Evolutionary conservation across 2,113 vertebrate species (phyloP), one percentile per base, ranked within the genome.

Genomic region (Brevimyrus niger): DNA sequence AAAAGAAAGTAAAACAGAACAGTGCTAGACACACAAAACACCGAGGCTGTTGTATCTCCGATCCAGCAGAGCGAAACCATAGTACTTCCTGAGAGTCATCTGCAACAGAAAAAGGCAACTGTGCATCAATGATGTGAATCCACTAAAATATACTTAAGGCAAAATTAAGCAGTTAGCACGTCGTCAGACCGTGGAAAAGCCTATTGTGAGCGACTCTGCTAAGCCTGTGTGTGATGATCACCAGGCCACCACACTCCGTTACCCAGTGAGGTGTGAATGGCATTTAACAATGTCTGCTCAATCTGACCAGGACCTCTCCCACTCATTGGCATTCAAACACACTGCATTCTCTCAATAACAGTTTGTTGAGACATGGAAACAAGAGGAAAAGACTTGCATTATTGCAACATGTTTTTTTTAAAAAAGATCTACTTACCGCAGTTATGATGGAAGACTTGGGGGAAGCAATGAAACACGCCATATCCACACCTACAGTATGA

Each of bases 401-500:
- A 76, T 17, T 76, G 35, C 10, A 76, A 17, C 69, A 38, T 38
- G 31, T 76, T 38, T n/a, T n/a, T n/a, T n/a, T n/a, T n/a, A 73
- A 73, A 73, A 76, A 76, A 50, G 48, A 21, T 83, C 10, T 6
- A 88, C 94, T 95, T 94, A 96, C 94, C 94, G 2, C 94, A 96
- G 65, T 93, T 88, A 27, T 93, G 93, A 3, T 95, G 94, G 90
- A 96, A 93, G 91, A 93, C 88, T 0, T 92, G 55, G 11, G 89
- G 92, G 85, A 96, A 96, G 89, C 92, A 96, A 86, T 95, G 94
- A 89, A 97, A 88, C 19, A 92, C 0, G 0, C 94, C 94, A 80
- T 92, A 94, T 88, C 92, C 91, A 90, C 94, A 94, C 84, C 93
- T 93, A 8, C 94, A 96, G 88, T 96, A 94, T 0, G 94, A 94